phyloP scores from a whole-genome alignment of 1,140 invertebrate species.

The Apis cerana region DNA sequence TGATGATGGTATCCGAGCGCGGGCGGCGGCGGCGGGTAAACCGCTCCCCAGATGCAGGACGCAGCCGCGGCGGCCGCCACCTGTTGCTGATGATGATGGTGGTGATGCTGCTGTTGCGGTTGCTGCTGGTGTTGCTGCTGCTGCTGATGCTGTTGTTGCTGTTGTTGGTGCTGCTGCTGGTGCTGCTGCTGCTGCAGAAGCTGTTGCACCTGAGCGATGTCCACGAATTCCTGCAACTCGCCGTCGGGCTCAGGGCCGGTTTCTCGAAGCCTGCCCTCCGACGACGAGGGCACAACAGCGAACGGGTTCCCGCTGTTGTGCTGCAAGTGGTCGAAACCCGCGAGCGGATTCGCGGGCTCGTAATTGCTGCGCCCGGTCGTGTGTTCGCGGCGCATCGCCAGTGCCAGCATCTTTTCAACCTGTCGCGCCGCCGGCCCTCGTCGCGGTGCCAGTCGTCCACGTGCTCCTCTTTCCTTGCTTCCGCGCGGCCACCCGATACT shows the following conservation, averaged over 20 bases:
- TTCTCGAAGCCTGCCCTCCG: constrained; percentile 69
- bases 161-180: constrained; percentile 60
- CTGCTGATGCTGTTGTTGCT: constrained; percentile 68
- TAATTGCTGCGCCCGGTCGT: constrained; percentile 78
- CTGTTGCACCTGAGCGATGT: constrained; percentile 78
- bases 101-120: constrained; percentile 47
- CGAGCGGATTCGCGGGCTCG: constrained; percentile 75
- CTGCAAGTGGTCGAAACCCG: constrained; percentile 77
- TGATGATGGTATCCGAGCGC: constrained; percentile 73
- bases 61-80: constrained; percentile 55
- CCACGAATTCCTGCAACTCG: constrained; percentile 77
- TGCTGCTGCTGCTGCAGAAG: constrained; percentile 75
- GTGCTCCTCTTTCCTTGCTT: constrained; percentile 35
- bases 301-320: constrained; percentile 71
- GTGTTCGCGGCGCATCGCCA: constrained; percentile 80
- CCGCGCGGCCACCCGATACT: constrained; percentile 27
- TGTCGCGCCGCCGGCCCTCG: constrained; percentile 67
- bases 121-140: constrained; percentile 63
- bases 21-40: constrained; percentile 75
- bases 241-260: constrained; percentile 70
- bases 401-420: constrained; percentile 79
- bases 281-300: constrained; percentile 61
- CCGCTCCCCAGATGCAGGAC: constrained; percentile 75
- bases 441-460: constrained; percentile 58
- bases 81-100: constrained; percentile 70